Base-by-base conservation (phyloP, 2,888 invertebrate genomes). In the Hydropsyche betteni region DNA sequence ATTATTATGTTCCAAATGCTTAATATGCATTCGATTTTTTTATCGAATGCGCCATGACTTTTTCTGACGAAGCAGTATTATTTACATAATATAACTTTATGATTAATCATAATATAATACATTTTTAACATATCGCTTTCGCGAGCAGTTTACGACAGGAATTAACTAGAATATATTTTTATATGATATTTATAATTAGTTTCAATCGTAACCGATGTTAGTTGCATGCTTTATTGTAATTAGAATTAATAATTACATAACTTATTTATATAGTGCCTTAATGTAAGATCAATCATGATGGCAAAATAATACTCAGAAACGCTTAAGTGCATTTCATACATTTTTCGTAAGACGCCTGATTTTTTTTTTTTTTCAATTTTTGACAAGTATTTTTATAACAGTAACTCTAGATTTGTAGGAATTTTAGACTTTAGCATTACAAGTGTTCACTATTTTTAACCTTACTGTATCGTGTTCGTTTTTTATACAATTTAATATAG, bases 391-490 rank as follows among this genome's bases (percentile, higher is more conserved):
- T 33, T 8, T 36, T 64, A 64, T 61, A 36, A 64, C 33, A 64
- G 8, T 64, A 12, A 61, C 12, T 10, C 44, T 44, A 44, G 44
- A 8, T 1, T 44, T 10, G 44, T 44, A 44, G 44, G 10, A 1
- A n/a, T 55, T 55, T n/a, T 55, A 55, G 55, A 14, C 14, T 64
- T 10, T 64, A 64, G 64, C 34, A 64, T 64, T 64, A 64, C 36
- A 34, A 7, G 36, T 64, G 64, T 64, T 64, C 64, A 64, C 34
- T 64, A 36, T 64, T 61, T 33, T 61, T 61, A 16, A 55, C 55
- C 55, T 34, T 36, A 64, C 4, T 33, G 34, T 61, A 64, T 64
- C 34, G 64, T 64, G 64, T 64, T 64, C 34, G 64, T 34, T 44
- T 44, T 44, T 44, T 8, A 44, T 44, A 44, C 44, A 44, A 44